Evolutionary conservation across 2,888 invertebrate species (phyloP).

Genomic region (Polia nebulosa): DNA sequence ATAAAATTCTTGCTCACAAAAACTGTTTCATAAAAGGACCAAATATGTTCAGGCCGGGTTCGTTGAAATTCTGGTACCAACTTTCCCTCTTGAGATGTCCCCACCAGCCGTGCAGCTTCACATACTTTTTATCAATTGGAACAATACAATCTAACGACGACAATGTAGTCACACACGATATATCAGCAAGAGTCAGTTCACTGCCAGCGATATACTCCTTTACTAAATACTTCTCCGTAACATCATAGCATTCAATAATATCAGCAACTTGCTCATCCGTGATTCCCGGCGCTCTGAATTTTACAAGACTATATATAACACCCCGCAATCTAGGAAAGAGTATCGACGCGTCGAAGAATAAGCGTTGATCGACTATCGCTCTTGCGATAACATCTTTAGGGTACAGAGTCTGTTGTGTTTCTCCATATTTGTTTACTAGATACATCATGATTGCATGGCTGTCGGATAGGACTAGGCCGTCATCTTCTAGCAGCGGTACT

Average conservation of each 20-base stretch:
- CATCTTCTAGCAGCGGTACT: conserved; percentile 76
- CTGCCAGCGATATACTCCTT: conserved; percentile 69
- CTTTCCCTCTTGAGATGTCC: conserved; percentile 62
- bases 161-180: conserved; percentile 74
- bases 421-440: conserved; percentile 71
- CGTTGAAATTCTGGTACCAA: conserved; percentile 73
- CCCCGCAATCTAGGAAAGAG: conserved; percentile 72
- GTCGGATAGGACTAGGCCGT: conserved; percentile 70
- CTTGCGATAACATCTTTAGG: conserved; percentile 68
- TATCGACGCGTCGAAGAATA: conserved; percentile 75
- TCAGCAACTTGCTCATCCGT: conserved; percentile 65
- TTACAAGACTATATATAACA: conserved; percentile 67
- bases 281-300: conserved; percentile 43
- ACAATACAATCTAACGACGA: conserved; percentile 71
- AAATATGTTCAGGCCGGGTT: conserved; percentile 68
- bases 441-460: conserved; percentile 78
- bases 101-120: conserved; percentile 71
- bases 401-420: conserved; percentile 66
- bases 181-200: conserved; percentile 73
- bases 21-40: conserved; percentile 65
- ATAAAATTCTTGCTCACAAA: conserved; percentile 33
- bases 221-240: conserved; percentile 73
- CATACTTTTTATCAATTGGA: conserved; percentile 65
- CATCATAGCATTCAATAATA: conserved; percentile 72
- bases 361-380: conserved; percentile 71